Conservation (phyloP, 2,888 invertebrate species). For the Perizoma affinitatum region DNA sequence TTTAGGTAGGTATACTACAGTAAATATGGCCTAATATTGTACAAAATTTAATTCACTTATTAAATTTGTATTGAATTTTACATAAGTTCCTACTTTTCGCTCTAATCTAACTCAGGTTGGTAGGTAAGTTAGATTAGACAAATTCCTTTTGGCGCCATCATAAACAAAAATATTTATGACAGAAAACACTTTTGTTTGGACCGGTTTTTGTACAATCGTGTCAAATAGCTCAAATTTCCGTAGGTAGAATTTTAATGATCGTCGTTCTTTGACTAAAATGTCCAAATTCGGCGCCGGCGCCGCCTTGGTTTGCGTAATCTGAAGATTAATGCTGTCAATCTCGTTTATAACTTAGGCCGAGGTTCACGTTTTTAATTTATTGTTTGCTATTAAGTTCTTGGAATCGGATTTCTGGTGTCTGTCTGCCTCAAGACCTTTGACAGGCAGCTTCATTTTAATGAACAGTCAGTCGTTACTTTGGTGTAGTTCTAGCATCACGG, state of each 20-base stretch:
- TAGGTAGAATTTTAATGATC: slow-evolving; percentile 25
- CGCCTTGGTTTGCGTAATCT: slow-evolving; percentile 32
- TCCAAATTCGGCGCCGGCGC: slow-evolving; percentile 34
- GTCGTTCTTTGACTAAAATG: slow-evolving; percentile 30
- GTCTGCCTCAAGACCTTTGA: slow-evolving; percentile 21
- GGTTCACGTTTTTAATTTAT: slow-evolving; percentile 34
- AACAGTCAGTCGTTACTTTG: neutral
- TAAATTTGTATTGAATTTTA: too few relatives aligned
- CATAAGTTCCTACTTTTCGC: too few relatives aligned
- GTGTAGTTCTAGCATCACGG: slow-evolving; percentile 1
- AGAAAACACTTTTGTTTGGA: slow-evolving; percentile 22
- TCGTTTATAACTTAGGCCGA: slow-evolving; percentile 25
- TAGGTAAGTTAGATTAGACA: too few relatives aligned
- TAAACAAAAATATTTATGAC: slow-evolving; percentile 18
- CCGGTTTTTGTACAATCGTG: slow-evolving; percentile 29
- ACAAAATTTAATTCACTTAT: too few relatives aligned
- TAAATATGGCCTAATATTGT: too few relatives aligned
- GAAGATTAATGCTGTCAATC: slow-evolving; percentile 38
- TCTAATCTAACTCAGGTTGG: too few relatives aligned
- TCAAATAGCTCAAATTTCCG: slow-evolving; percentile 35
- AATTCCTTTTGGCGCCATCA: slow-evolving; percentile 6
- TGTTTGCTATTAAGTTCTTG: slow-evolving; percentile 25
- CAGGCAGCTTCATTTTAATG: slow-evolving; percentile 10
- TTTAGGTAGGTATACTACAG: too few relatives aligned
- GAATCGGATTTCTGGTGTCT: slow-evolving; percentile 25